These are phyloP conservation scores for Galeopsomyia nigrocyanea DNA, from an alignment of 2,888 invertebrate species.

Conservation along the genomic window DNA sequence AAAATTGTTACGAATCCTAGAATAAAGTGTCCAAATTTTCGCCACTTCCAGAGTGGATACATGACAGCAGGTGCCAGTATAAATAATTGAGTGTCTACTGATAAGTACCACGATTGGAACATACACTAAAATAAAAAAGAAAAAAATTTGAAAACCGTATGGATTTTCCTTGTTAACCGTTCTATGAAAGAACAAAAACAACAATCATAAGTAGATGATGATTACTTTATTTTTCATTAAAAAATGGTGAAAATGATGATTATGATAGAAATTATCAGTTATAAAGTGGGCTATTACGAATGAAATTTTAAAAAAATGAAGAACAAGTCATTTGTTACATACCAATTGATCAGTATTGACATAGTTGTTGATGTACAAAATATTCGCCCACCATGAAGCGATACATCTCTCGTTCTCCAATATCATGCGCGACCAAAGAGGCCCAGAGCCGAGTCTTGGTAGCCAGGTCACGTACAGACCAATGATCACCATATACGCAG, in stretches of 20 bases:
- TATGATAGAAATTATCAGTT: too few relatives aligned
- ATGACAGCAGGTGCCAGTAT: conserved; percentile 78
- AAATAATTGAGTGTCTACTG: conserved; percentile 77
- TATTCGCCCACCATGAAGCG: conserved; percentile 81
- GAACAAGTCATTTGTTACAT: conserved; percentile 43
- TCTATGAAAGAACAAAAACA: conserved; percentile 1
- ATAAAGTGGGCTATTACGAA: too few relatives aligned
- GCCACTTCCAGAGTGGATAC: conserved; percentile 78
- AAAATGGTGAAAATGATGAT: too few relatives aligned
- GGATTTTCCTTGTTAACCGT: not conserved
- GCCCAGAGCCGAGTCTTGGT: conserved; percentile 79
- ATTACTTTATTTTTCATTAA: too few relatives aligned
- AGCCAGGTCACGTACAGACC: conserved; percentile 82
- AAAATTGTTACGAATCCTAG: conserved; percentile 70
- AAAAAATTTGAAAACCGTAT: conserved; percentile 21
- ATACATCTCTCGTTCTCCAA: conserved; percentile 73
- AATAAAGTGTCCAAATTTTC: conserved; percentile 72
- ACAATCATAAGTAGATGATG: conserved; percentile 11
- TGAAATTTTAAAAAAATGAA: too few relatives aligned
- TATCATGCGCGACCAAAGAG: conserved; percentile 77
- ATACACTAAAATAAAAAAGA: conserved; percentile 73
- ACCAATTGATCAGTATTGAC: conserved; percentile 76
- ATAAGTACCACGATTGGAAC: conserved; percentile 81
- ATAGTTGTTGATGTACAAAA: conserved; percentile 82
- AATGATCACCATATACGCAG: conserved; percentile 80